Evolutionary conservation across 2,888 invertebrate genomes (phyloP).

Genomic region (Lissonota sp.): DNA sequence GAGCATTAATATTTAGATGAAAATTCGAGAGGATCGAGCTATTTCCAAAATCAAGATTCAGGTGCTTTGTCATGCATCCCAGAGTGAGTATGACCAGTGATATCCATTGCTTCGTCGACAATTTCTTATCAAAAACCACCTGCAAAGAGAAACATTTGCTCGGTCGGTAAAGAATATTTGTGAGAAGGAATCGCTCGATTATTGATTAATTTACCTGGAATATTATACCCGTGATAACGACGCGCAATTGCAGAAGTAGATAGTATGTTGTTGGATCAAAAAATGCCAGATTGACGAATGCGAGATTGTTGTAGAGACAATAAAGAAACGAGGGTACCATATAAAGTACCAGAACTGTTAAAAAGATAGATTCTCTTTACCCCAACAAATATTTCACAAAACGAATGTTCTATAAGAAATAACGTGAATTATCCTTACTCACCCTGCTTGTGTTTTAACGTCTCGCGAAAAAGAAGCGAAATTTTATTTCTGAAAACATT

Average conservation of each 20-base stretch:
- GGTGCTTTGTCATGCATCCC: slow-evolving; percentile 96
- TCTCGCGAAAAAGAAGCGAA: slow-evolving; percentile 72
- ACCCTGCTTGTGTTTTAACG: slow-evolving; percentile 77
- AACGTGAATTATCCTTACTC: slow-evolving; percentile 43
- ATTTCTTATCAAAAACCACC: slow-evolving; percentile 93
- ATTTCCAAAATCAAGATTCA: slow-evolving; percentile 86
- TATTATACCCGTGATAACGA: slow-evolving; percentile 95
- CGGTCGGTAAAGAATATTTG: slow-evolving; percentile 24
- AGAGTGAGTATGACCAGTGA: slow-evolving; percentile 93
- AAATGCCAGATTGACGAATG: slow-evolving; percentile 94
- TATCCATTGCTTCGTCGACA: slow-evolving; percentile 94
- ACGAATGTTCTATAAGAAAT: neutral
- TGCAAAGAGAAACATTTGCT: slow-evolving; percentile 83
- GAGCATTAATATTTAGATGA: slow-evolving; percentile 77
- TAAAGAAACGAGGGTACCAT: slow-evolving; percentile 96
- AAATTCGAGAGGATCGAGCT: slow-evolving; percentile 72
- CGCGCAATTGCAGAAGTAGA: slow-evolving; percentile 94
- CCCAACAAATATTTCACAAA: slow-evolving; percentile 71
- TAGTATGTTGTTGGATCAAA: slow-evolving; percentile 98
- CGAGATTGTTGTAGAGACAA: slow-evolving; percentile 97
- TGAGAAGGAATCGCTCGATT: neutral
- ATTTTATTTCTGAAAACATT: slow-evolving; percentile 74
- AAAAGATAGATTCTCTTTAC: slow-evolving; percentile 65
- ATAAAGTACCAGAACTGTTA: slow-evolving; percentile 91
- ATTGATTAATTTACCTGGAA: slow-evolving; percentile 90